Evolutionary conservation across 2,888 invertebrate species (phyloP).

Genomic region (Tethea ocularis): DNA sequence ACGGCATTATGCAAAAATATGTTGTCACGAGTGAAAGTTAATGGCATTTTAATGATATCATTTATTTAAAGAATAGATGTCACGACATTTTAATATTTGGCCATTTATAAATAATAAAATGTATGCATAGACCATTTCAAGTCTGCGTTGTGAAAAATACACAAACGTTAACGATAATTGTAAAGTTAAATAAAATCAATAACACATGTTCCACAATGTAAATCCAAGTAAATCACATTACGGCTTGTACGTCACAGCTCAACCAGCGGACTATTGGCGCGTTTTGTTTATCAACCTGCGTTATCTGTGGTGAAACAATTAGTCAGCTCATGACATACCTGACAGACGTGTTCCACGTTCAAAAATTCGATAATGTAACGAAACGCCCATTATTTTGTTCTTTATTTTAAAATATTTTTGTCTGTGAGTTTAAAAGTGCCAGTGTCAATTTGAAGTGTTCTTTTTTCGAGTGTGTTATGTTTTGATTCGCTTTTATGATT

Average conservation of each 20-base stretch:
- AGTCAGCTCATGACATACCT: slow-evolving; percentile 59
- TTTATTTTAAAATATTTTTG: slow-evolving; percentile 14
- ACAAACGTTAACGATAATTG: neutral
- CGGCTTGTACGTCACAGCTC: slow-evolving; percentile 34
- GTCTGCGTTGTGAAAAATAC: neutral
- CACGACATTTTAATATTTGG: neutral
- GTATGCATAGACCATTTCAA: too few species aligned
- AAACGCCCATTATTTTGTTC: slow-evolving; percentile 25
- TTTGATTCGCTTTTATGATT: slow-evolving; percentile 4
- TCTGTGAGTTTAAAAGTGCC: neutral
- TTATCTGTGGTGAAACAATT: slow-evolving; percentile 66
- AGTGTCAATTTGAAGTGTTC: neutral
- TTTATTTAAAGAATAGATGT: too few species aligned
- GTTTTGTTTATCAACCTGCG: slow-evolving; percentile 59
- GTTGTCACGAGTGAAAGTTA: neutral
- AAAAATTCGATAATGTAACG: slow-evolving; percentile 12
- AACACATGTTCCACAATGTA: slow-evolving; percentile 23
- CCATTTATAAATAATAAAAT: neutral
- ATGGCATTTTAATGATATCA: neutral
- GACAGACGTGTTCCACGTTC: slow-evolving; percentile 36
- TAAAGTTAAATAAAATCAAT: neutral
- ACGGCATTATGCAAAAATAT: neutral
- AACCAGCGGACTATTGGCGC: slow-evolving; percentile 29
- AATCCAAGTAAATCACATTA: slow-evolving; percentile 63
- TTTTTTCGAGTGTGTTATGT: neutral